Base-by-base conservation (phyloP, 1,140 invertebrate species). In the Polyergus mexicanus region DNA sequence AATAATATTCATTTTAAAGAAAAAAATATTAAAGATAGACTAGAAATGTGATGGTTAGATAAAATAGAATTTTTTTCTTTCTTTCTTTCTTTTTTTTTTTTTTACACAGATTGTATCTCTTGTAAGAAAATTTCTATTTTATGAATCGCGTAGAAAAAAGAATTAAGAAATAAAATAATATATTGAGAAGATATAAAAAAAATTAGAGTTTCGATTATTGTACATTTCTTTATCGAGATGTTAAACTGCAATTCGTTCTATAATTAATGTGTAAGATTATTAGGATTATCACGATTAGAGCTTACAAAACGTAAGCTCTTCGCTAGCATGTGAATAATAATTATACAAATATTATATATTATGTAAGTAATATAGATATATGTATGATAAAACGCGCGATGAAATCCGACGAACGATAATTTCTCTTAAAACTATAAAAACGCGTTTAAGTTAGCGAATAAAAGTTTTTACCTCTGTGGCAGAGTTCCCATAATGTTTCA, bases 401-500 rank as follows among this genome's bases (percentile, higher is more conserved):
- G 47, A 81, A 81, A 60, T 19, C 19, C 41, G 60, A 69, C 35
- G 25, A 60, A 54, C 66, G 25, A 81, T 81, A 72, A 47, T 19
- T 0, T 28, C 63, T 19, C 10, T 5, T 22, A 16, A 69, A 80
- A 58, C 44, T 80, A 35, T 47, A 22, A 47, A 60, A 25, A 19
- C 22, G 51, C 51, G 54, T 58, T 71, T 72, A 60, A 58, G 25
- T 11, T 22, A 13, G 78, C 66, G 51, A 58, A 11, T 72, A 72
- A 81, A 81, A 60, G 65, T 81, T 81, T 51, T 41, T 32, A 44
- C 5, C 32, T 47, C 13, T 19, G 35, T 44, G 78, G 60, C 11
- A 58, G 1, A 32, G 47, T 13, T n/a, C 32, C 7, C 38, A 68
- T 78, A 66, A 66, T 66, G 44, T 78, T 54, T 66, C n/a, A 78